Base-by-base conservation (phyloP, 1,140 invertebrate species). In the Teleogryllus occipitalis region DNA sequence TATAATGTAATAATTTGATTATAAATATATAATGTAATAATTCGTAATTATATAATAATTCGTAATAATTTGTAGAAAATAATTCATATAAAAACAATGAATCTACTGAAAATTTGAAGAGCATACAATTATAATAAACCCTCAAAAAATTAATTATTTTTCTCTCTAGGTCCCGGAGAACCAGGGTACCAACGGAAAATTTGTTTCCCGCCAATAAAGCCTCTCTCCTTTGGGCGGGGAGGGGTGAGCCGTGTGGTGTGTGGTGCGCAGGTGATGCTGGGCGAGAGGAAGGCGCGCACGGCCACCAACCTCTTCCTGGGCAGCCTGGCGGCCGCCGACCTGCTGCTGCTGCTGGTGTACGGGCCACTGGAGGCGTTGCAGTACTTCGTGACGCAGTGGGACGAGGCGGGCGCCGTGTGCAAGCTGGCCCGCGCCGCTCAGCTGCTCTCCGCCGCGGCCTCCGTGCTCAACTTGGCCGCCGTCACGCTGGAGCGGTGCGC, bases 401-500 rank as follows among this genome's bases (percentile, higher is more conserved):
- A 87, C 49, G 82, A 84, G n/a, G 82, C 82, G 46, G 85, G 84
- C 12, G 81, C 84, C 8, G 80, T 87, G 21, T 88, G 87, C 81
- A 87, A 87, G 81, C 74, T 85, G 72, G 84, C 86, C 7, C 83
- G 83, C n/a, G 88, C 85, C 80, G 83, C 82, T 5, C 84, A 86
- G 79, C 83, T 86, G 7, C 82, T 87, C 54, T 86, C 86, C 3
- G 84, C 86, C 8, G 82, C 85, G 8, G 84, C 86, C 0, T 87
- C 86, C 8, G 85, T 87, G 7, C 84, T 87, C 72, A 87, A 87
- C 81, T 81, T 87, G 3, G 83, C 85, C 22, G 86, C 87, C 3
- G 86, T 87, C 49, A 86, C 84, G 22, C 81, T 87, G 7, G 87
- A 87, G 82, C 87, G 86, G 86, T 87, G 79, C 21, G n/a, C n/a